Base-by-base conservation (phyloP, 2,113 vertebrate species). In the Ranitomeya imitator region DNA sequence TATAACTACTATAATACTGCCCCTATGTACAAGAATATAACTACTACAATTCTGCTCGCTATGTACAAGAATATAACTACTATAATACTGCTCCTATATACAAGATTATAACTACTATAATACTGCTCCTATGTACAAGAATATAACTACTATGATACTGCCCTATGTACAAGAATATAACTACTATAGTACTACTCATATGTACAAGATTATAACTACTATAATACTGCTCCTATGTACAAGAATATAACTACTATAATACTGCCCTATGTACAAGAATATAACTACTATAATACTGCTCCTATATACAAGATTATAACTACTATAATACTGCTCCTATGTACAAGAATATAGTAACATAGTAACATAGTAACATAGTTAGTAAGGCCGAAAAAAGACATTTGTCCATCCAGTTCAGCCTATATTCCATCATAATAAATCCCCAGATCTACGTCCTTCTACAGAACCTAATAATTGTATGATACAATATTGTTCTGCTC, bases 211-310 rank as follows among this genome's bases (percentile, higher is more conserved):
- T 31, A 37, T 73, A 73, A 16, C 69, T 37, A 37, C 69, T 73
- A 73, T 73, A 73, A 26, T 73, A 13, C 26, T 45, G 37, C 26
- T 4, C 14, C 26, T 16, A 73, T 37, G 6, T 73, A 37, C 71
- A 74, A 51, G 71, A 51, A 74, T 74, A 74, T 9, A 18, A 51
- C 31, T 74, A 74, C 31, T 74, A 74, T 74, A 74, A 74, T 74
- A 74, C 31, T 74, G 71, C 71, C 59, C 14, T 16, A 45, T 74
- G 14, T 74, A 45, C 31, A 69, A 26, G n/a, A 69, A 26, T 31
- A n/a, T n/a, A n/a, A 16, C 69, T 37, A 37, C 69, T 73, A 73
- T 73, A 73, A 26, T 73, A 13, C 26, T 45, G 37, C 26, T 4
- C 14, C 26, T 16, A 73, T 37, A 1, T 73, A 37, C 71, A 74